A percentile compares a stretch with the other conserved stretches of the same genome.
These are phyloP conservation scores for Crossoptilon crossoptilon DNA, from an alignment of 2,797 vertebrate genomes.

Conservation along the genomic window DNA sequence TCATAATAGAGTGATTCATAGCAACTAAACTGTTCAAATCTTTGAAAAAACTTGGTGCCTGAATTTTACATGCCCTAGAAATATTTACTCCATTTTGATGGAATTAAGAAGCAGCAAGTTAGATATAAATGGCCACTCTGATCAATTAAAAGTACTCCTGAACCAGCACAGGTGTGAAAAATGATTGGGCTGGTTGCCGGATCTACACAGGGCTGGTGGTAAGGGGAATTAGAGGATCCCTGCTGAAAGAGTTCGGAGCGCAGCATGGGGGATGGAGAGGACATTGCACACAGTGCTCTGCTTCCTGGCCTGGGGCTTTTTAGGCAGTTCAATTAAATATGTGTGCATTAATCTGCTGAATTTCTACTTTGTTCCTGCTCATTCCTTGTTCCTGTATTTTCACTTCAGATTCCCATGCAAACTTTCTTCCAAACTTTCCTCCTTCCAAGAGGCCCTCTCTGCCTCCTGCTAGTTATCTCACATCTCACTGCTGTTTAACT, in stretches of 20 bases:
- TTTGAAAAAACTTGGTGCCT: constrained; percentile 15
- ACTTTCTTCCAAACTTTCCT: neutral
- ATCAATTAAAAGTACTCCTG: neutral
- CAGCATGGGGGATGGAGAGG: rapidly evolving
- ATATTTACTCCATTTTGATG: neutral
- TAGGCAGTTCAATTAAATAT: neutral
- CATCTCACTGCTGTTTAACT: neutral
- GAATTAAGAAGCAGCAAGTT: neutral
- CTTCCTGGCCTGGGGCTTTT: neutral
- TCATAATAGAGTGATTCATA: neutral
- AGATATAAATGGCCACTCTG: neutral
- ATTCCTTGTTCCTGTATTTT: neutral
- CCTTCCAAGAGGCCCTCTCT: neutral
- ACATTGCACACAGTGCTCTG: neutral
- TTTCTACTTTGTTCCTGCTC: neutral
- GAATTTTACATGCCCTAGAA: neutral
- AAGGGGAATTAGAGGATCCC: neutral
- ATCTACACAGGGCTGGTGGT: neutral
- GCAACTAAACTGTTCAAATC: neutral
- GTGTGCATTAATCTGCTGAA: neutral
- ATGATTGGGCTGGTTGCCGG: neutral
- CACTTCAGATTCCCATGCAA: neutral
- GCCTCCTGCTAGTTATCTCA: neutral
- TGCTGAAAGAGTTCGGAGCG: neutral
- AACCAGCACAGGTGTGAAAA: neutral